Base-by-base conservation (phyloP, 2,888 invertebrate species). In the Rotaria sp. region DNA sequence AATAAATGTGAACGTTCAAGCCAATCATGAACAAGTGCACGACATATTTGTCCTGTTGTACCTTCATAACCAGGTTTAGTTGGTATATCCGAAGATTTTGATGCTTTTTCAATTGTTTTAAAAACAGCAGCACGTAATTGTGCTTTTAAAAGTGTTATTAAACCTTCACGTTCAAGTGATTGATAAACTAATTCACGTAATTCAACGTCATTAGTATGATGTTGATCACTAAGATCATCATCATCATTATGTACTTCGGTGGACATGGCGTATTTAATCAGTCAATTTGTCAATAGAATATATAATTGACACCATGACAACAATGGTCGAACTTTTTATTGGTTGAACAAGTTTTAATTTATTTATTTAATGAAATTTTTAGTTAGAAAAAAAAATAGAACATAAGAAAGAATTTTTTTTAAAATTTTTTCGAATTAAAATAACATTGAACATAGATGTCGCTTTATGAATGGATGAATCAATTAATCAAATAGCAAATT, bases 111-210 rank as follows among this genome's bases (percentile, higher is more conserved):
- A 45, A 86, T 35, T 11, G 86, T 85, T 80, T 59, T 85, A 45
- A 86, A 86, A 24, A 86, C 86, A 85, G 59, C 85, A 8, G 86
- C 48, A 26, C 86, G 50, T 38, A 86, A 48, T 50, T 86, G 85
- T 11, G 86, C 86, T 59, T 86, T 86, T 50, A 86, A 75, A 30
- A 75, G 74, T 30, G 86, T 55, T 13, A 86, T 75, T 8, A 86
- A 85, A 35, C 86, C 86, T 11, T 35, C 85, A 26, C 75, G 85
- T 84, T 86, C 86, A 18, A 86, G 45, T 11, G 86, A 85, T 59
- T 85, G 86, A 74, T 85, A 80, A 21, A 86, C 85, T 67, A 86
- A 57, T 45, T 86, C 86, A 52, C 85, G 85, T 41, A 86, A 50
- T 85, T 86, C 86, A 85, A 57, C 55, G 21, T 86, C 86, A 59